These are phyloP conservation scores for Drosophila barbarae DNA, from an alignment of 2,888 invertebrate genomes.

Conservation along the genomic window DNA sequence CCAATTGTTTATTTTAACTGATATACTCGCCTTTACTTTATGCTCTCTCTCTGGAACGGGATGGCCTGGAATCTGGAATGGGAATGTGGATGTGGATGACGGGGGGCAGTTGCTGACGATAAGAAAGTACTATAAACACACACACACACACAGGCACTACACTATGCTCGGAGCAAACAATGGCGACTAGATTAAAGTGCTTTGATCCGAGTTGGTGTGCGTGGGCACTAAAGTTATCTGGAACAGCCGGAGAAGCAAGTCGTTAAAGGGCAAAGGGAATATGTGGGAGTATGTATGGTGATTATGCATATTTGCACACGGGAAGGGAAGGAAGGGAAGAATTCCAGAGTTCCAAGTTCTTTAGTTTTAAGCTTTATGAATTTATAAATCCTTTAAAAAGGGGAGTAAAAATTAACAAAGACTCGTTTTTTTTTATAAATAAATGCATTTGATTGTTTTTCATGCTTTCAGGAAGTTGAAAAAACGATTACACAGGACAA, in stretches of 20 bases:
- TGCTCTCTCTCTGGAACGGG: conserved; percentile 3
- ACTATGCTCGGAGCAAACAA: conserved; percentile 30
- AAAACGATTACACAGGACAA: conserved; percentile 6
- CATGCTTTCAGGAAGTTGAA: conserved; percentile 2
- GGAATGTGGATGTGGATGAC: background rate
- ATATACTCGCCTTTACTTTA: conserved; percentile 11
- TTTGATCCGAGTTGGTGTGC: conserved; percentile 18
- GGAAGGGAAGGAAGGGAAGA: background rate
- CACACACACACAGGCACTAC: background rate
- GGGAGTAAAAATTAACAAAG: background rate
- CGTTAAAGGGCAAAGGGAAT: background rate
- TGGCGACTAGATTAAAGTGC: conserved; percentile 34
- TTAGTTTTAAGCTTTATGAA: background rate
- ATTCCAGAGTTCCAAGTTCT: background rate
- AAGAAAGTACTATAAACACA: conserved; percentile 14
- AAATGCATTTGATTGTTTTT: no score
- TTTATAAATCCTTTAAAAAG: background rate
- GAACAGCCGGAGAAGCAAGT: conserved; percentile 9
- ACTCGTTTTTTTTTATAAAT: no score
- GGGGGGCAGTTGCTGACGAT: conserved; percentile 7
- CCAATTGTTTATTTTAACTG: conserved; percentile 39
- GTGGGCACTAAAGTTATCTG: conserved; percentile 31
- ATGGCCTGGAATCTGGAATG: conserved; percentile 10
- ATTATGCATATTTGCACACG: conserved; percentile 16
- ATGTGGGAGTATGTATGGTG: background rate